These are phyloP conservation scores for Aurelia sp. DNA, from an alignment of 30 jellyfish, hydroid and myxozoan genomes.

Conservation along the genomic window DNA sequence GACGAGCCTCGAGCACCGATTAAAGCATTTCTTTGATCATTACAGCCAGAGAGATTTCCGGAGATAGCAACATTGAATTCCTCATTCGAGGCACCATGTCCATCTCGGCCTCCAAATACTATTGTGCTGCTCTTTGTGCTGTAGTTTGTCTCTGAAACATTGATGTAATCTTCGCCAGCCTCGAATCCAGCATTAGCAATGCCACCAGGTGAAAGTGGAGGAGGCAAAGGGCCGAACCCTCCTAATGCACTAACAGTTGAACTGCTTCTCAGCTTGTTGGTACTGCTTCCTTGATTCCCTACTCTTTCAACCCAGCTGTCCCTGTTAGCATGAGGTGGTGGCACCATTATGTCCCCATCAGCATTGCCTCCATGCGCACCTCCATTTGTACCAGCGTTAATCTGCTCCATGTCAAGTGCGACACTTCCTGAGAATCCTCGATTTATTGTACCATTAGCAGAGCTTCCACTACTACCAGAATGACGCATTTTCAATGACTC, in stretches of 20 bases:
- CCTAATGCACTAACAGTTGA: not conserved
- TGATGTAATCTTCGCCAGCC: not conserved
- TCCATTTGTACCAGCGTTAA: not conserved
- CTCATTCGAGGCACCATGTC: not conserved
- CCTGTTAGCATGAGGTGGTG: not conserved
- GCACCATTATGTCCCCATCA: not conserved
- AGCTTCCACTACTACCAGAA: constrained; percentile 4
- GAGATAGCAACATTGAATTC: not conserved
- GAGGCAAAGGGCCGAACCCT: not conserved
- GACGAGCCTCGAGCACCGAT: not conserved
- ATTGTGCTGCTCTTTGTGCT: not conserved
- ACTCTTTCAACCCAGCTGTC: not conserved
- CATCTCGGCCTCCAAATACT: not conserved
- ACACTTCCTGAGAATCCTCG: not conserved
- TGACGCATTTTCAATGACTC: constrained; percentile 31
- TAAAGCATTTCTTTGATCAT: not conserved
- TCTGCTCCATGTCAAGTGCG: not conserved
- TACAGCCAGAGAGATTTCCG: not conserved
- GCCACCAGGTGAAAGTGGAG: not conserved
- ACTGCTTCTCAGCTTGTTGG: not conserved
- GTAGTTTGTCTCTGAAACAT: not conserved
- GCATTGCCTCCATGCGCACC: not conserved
- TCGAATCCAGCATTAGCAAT: not conserved
- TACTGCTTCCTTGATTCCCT: no score
- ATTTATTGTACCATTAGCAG: not conserved